Conservation (phyloP, 92 coral and sea anemone species). For the Scolanthus callimorphus region DNA sequence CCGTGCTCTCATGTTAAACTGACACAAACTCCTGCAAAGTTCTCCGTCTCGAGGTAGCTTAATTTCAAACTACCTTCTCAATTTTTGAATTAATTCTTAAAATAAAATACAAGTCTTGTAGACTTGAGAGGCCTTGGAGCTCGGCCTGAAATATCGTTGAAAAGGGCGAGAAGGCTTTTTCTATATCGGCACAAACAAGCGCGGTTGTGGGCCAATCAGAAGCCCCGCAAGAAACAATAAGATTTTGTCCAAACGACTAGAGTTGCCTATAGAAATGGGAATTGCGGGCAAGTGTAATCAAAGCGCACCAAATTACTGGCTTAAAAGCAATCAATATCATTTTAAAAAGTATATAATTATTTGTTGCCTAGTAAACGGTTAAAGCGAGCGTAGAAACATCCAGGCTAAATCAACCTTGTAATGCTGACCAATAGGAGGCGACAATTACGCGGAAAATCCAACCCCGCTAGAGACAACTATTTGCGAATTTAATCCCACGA, state of each 20-base stretch:
- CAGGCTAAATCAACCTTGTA: conserved; percentile 1
- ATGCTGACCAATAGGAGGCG: too few relatives aligned
- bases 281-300: conserved; percentile 1
- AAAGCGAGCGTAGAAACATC: conserved; percentile 14
- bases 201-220: conserved; percentile 27
- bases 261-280: conserved; percentile 22
- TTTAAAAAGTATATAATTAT: not conserved
- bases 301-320: conserved; percentile 13
- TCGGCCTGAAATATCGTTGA: conserved; percentile 30
- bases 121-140: conserved; percentile 31
- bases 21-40: too few relatives aligned
- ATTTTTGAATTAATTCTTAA: not conserved
- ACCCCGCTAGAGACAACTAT: too few relatives aligned
- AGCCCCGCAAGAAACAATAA: not conserved
- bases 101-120: not conserved
- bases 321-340: conserved; percentile 20
- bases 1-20: too few relatives aligned
- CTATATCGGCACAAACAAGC: not conserved
- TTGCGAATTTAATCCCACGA: too few relatives aligned
- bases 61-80: too few relatives aligned
- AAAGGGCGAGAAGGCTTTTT: conserved; percentile 7
- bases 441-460: too few relatives aligned
- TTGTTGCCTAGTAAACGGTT: conserved; percentile 18
- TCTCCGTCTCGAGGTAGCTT: too few relatives aligned
- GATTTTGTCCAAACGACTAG: conserved; percentile 8